Conservation (phyloP, 2,888 invertebrate genomes). For the Nephrotoma flavescens region DNA sequence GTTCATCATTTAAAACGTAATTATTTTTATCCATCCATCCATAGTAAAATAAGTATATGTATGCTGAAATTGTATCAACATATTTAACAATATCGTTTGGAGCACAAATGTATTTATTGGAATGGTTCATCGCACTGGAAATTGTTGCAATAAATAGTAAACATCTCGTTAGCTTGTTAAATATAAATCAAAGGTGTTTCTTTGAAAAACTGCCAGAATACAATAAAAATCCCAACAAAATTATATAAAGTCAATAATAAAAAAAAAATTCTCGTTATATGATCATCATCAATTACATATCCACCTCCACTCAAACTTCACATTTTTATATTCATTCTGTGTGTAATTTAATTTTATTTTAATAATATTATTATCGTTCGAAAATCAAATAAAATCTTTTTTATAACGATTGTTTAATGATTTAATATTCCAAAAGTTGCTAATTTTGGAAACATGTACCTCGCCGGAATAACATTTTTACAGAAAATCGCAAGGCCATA, state of each 20-base stretch:
- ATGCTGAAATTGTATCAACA: too few relatives aligned
- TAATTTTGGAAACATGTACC: neutral
- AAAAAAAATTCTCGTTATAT: neutral
- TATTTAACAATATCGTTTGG: too few relatives aligned
- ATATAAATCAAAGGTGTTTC: neutral
- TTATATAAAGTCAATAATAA: neutral
- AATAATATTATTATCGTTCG: neutral
- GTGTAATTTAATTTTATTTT: neutral
- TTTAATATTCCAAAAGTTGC: neutral
- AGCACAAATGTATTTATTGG: too few relatives aligned
- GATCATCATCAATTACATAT: neutral
- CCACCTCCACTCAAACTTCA: neutral
- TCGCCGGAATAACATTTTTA: neutral
- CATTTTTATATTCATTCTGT: neutral
- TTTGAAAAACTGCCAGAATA: neutral
- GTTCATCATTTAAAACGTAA: too few relatives aligned
- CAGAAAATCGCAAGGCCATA: neutral
- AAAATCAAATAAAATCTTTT: neutral
- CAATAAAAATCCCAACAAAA: neutral
- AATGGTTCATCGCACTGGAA: neutral
- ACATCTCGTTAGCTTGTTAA: too few relatives aligned
- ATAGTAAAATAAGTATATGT: too few relatives aligned
- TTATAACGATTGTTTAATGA: neutral
- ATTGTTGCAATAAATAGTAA: neutral
- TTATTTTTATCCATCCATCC: too few relatives aligned